Evolutionary conservation across 2,888 invertebrate species (phyloP).

Genomic region (Leucophora obtusa): DNA sequence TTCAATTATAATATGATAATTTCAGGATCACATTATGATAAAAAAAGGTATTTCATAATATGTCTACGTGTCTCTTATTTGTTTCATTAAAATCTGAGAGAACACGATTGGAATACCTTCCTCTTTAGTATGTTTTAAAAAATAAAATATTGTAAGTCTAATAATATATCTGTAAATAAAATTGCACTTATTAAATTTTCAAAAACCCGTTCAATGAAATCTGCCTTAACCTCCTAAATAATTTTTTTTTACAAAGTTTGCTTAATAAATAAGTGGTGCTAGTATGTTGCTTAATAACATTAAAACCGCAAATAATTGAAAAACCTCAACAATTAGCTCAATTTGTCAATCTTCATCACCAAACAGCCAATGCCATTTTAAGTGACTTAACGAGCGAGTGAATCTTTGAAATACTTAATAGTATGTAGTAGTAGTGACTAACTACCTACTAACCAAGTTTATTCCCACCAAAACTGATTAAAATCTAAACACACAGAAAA

Average conservation of each 20-base stretch:
- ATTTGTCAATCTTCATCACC: constrained; percentile 47
- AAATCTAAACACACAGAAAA: constrained; percentile 28
- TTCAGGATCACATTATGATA: too few species aligned
- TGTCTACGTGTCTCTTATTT: too few species aligned
- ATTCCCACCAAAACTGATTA: constrained; percentile 36
- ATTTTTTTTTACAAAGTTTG: background rate
- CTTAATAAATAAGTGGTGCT: background rate
- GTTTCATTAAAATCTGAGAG: too few species aligned
- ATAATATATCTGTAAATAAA: too few species aligned
- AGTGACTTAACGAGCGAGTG: constrained; percentile 2
- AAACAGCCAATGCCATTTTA: constrained; percentile 41
- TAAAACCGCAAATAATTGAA: constrained; percentile 37
- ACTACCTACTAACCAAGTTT: constrained; percentile 6
- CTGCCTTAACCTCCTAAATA: background rate
- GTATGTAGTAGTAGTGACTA: background rate
- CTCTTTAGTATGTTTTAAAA: too few species aligned
- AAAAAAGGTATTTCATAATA: too few species aligned
- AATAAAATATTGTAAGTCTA: too few species aligned
- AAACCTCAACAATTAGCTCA: constrained; percentile 44
- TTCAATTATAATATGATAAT: too few species aligned
- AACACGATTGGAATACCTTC: too few species aligned
- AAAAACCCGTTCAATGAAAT: background rate
- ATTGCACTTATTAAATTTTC: too few species aligned
- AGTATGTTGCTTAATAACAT: constrained; percentile 6
- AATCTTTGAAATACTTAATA: constrained; percentile 19